Evolutionary conservation across 2,113 vertebrate genomes (phyloP).

Genomic region (Nibea albiflora): DNA sequence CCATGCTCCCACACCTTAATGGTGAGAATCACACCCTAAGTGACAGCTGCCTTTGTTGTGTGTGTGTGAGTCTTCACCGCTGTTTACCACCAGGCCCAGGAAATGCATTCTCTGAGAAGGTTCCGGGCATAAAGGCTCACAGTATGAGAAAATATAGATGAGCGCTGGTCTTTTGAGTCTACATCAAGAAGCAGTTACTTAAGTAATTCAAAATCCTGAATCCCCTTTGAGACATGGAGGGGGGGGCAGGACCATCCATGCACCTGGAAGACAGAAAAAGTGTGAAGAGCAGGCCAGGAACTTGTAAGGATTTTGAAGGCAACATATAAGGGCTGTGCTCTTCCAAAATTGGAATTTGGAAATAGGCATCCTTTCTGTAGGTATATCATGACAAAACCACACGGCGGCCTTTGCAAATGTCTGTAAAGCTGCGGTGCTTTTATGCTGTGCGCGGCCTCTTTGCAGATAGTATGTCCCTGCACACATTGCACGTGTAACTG

Average conservation of each 20-base stretch:
- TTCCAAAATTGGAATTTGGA: neutral
- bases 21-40: neutral
- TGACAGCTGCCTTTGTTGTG: neutral
- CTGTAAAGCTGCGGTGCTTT: neutral
- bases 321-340: neutral
- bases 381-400: neutral
- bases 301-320: neutral
- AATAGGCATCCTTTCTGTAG: neutral
- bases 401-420: neutral
- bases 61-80: too few relatives aligned
- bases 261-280: neutral
- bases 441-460: neutral
- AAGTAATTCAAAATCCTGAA: neutral
- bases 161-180: neutral
- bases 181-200: slow-evolving; percentile 11
- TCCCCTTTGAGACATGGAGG: neutral
- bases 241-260: neutral
- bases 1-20: neutral
- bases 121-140: neutral
- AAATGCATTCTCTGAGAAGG: neutral
- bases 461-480: neutral
- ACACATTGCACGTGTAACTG: neutral
- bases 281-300: neutral
- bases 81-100: neutral
- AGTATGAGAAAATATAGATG: neutral